These are phyloP conservation scores for Harlomillsia oculata DNA, from an alignment of 1,140 invertebrate genomes.

Conservation along the genomic window DNA sequence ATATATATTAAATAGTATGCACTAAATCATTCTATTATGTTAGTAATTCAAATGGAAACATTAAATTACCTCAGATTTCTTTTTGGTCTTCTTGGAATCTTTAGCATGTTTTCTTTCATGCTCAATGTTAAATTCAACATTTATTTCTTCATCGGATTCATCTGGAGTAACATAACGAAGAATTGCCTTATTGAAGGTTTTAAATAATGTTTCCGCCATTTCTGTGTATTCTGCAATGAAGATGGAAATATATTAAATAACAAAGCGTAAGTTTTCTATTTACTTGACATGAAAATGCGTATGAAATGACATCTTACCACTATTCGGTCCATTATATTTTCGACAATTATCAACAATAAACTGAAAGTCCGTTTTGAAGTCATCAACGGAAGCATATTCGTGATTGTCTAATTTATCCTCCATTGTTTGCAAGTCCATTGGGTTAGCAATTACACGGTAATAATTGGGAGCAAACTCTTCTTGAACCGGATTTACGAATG, in stretches of 20 bases:
- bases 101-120: conserved; percentile 11
- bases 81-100: neutral
- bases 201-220: conserved; percentile 72
- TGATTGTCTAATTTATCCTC: conserved; percentile 73
- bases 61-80: conserved; percentile 13
- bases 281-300: neutral
- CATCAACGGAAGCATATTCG: conserved; percentile 62
- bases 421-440: conserved; percentile 80
- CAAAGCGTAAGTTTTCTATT: too few species aligned
- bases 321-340: conserved; percentile 81
- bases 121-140: conserved; percentile 35
- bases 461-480: conserved; percentile 85
- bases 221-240: conserved; percentile 66
- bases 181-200: conserved; percentile 65
- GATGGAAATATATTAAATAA: too few species aligned
- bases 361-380: conserved; percentile 78
- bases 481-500: conserved; percentile 79
- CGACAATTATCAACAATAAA: conserved; percentile 84
- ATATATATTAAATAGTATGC: neutral
- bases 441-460: conserved; percentile 49
- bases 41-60: neutral
- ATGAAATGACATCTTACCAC: conserved; percentile 52
- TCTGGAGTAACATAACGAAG: conserved; percentile 69
- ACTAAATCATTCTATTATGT: neutral
- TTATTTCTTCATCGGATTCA: conserved; percentile 52